Conservation (phyloP, 2,113 vertebrate genomes). For the Isurus oxyrinchus region DNA sequence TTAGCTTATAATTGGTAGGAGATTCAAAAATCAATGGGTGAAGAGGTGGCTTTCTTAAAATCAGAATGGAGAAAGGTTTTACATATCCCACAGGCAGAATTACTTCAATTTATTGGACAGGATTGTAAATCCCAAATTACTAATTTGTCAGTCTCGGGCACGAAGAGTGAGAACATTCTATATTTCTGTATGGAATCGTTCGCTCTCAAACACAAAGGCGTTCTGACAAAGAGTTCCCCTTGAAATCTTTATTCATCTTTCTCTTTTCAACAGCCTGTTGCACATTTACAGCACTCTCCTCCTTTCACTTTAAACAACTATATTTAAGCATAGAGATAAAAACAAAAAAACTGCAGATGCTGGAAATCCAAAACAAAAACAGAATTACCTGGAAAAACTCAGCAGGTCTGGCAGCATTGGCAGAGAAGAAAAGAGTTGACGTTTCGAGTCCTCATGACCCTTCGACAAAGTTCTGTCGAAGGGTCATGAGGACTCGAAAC, state of each 20-base stretch:
- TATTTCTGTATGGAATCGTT: neutral
- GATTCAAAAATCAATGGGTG: neutral
- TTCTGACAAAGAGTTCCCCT: neutral
- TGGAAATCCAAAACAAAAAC: too few relatives aligned
- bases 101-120: neutral
- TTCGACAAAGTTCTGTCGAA: too few relatives aligned
- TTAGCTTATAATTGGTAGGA: too few relatives aligned
- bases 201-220: neutral
- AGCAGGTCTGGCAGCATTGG: too few relatives aligned
- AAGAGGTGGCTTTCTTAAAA: neutral
- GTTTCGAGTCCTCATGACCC: too few relatives aligned
- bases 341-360: too few relatives aligned
- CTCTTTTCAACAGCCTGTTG: neutral
- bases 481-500: too few relatives aligned
- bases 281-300: neutral
- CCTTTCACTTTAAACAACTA: neutral
- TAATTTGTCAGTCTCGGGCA: neutral
- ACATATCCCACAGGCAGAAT: neutral
- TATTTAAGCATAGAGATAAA: neutral
- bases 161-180: neutral
- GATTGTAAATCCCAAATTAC: constrained; percentile 16
- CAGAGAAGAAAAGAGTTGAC: too few relatives aligned
- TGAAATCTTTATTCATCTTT: neutral
- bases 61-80: neutral
- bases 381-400: too few relatives aligned